Conservation (phyloP, 1,140 invertebrate species). For the Ostrea denselamellosa region DNA sequence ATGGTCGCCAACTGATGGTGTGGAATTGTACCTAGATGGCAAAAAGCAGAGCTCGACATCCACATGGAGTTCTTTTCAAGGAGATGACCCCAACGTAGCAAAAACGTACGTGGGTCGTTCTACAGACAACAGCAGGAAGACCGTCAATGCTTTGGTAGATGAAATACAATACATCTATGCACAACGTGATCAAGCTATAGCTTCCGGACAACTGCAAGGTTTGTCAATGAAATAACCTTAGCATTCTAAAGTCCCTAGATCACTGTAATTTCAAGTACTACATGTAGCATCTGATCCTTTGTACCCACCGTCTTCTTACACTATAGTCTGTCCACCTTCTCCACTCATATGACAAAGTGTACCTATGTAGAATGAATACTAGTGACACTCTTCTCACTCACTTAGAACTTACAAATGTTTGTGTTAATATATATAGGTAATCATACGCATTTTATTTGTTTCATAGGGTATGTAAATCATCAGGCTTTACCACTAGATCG, state of each 20-base stretch:
- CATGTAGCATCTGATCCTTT: too few relatives aligned
- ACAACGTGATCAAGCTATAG: constrained; percentile 61
- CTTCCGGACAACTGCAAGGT: constrained; percentile 68
- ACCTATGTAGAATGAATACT: background rate
- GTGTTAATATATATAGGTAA: background rate
- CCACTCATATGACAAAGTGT: background rate
- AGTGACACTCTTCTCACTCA: background rate
- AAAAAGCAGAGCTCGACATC: constrained; percentile 49
- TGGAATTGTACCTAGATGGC: constrained; percentile 71
- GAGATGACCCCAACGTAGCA: constrained; percentile 59
- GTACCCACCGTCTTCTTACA: constrained; percentile 7
- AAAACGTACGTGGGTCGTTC: constrained; percentile 68
- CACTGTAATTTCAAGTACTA: constrained; percentile 24
- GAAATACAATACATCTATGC: constrained; percentile 76
- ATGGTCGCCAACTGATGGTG: constrained; percentile 73
- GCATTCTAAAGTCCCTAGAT: background rate
- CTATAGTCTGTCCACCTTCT: background rate
- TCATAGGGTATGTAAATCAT: constrained; percentile 45
- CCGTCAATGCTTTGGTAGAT: constrained; percentile 69
- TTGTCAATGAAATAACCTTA: constrained; percentile 41
- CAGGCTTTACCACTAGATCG: constrained; percentile 47
- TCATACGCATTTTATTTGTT: background rate
- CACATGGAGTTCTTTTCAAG: constrained; percentile 42
- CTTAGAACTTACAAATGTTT: background rate
- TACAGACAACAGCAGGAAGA: constrained; percentile 46